phyloP scores from a whole-genome alignment of 1,140 invertebrate genomes.

The Micrasema minimum region DNA sequence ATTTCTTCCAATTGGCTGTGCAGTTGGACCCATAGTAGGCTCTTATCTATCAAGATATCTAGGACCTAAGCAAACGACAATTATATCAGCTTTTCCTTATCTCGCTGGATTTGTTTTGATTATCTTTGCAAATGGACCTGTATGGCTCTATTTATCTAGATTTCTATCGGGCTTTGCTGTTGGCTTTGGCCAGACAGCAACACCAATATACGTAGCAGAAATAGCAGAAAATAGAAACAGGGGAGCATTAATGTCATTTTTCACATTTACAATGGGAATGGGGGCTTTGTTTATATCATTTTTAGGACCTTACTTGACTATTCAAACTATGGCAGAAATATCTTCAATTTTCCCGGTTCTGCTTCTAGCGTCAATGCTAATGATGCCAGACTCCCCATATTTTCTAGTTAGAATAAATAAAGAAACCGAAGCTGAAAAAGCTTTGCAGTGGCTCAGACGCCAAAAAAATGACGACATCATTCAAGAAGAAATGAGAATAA shows the following conservation, averaged over 20 bases:
- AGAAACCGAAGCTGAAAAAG: constrained; percentile 46
- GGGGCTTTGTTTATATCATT: constrained; percentile 46
- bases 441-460: constrained; percentile 45
- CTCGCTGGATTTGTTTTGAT: constrained; percentile 57
- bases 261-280: constrained; percentile 36
- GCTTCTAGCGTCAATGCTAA: constrained; percentile 38
- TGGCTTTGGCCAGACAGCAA: constrained; percentile 50
- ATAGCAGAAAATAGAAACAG: constrained; percentile 51
- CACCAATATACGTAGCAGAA: constrained; percentile 52
- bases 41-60: constrained; percentile 55
- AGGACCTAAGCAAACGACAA: constrained; percentile 57
- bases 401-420: constrained; percentile 46
- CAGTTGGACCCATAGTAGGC: constrained; percentile 50
- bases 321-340: constrained; percentile 48
- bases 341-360: constrained; percentile 45
- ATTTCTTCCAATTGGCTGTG: constrained; percentile 51
- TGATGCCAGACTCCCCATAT: constrained; percentile 50
- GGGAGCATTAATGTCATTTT: constrained; percentile 48
- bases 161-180: constrained; percentile 48
- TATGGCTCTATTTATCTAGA: constrained; percentile 49
- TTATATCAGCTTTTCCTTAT: constrained; percentile 55
- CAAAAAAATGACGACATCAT: constrained; percentile 46
- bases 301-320: constrained; percentile 43
- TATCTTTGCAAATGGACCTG: constrained; percentile 56
- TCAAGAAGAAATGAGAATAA: constrained; percentile 47